Percentiles rank a stretch among this genome's conserved stretches.
Evolutionary conservation across 1,140 invertebrate genomes (phyloP).

Genomic region (Meloidogyne hapla): DNA sequence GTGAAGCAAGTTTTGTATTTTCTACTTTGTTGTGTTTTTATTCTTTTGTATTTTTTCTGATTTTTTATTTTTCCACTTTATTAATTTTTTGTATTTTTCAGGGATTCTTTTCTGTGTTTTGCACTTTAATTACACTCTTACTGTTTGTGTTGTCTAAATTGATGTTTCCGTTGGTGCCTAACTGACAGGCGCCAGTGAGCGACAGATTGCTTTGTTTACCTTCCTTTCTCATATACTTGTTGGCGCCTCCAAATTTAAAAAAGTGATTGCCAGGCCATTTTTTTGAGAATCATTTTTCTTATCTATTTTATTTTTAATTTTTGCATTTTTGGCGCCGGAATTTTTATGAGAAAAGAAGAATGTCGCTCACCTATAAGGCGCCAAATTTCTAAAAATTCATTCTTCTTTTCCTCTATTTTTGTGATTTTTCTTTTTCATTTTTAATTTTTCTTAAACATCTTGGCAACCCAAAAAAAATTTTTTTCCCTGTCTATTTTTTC

Average conservation of each 20-base stretch:
- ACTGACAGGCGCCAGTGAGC: neutral
- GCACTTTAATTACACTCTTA: neutral
- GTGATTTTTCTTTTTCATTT: neutral
- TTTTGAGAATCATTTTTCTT: neutral
- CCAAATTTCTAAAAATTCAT: neutral
- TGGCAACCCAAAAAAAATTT: neutral
- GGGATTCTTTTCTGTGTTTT: neutral
- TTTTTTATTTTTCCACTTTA: neutral
- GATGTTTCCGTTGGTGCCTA: neutral
- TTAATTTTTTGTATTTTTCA: neutral
- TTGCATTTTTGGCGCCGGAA: neutral
- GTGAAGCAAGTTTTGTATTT: neutral
- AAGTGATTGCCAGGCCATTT: neutral
- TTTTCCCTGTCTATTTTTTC: too few relatives aligned
- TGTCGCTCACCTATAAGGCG: neutral
- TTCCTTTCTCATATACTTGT: neutral
- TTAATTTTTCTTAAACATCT: too few relatives aligned
- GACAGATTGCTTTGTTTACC: neutral
- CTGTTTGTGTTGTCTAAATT: neutral
- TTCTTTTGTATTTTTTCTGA: neutral
- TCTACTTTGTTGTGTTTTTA: neutral
- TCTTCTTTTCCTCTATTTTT: neutral
- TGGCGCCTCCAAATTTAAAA: neutral
- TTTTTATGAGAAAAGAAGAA: neutral
- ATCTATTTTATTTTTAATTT: neutral